Percentiles rank a stretch among this genome's conserved stretches.
These are phyloP conservation scores for Polyergus mexicanus DNA, from an alignment of 1,140 invertebrate genomes.

Conservation along the genomic window DNA sequence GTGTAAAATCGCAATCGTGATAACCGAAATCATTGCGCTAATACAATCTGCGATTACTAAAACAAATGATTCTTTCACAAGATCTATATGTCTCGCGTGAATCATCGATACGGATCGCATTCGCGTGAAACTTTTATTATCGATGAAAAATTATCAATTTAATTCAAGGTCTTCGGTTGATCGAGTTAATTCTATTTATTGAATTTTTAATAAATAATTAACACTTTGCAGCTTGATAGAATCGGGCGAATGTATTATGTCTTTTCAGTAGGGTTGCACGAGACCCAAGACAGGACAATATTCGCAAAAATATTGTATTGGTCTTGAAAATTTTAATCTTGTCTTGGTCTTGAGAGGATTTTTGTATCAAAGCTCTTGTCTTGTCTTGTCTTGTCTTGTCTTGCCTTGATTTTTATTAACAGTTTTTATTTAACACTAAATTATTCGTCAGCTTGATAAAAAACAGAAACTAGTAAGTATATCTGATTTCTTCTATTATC, in stretches of 20 bases:
- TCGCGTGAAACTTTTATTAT: not conserved
- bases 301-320: too few relatives aligned
- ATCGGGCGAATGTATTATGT: not conserved
- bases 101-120: not conserved
- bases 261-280: too few relatives aligned
- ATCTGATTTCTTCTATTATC: too few relatives aligned
- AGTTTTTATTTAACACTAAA: too few relatives aligned
- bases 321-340: too few relatives aligned
- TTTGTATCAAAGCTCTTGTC: too few relatives aligned
- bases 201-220: not conserved
- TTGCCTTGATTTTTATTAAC: too few relatives aligned
- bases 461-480: too few relatives aligned
- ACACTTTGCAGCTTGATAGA: not conserved
- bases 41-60: constrained; percentile 25
- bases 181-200: not conserved
- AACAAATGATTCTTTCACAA: not conserved
- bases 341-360: too few relatives aligned
- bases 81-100: not conserved
- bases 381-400: too few relatives aligned
- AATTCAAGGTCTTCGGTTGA: not conserved
- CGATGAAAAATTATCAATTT: not conserved
- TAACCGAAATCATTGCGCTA: constrained; percentile 5
- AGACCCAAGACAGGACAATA: too few relatives aligned
- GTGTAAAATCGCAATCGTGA: constrained; percentile 21
- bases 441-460: too few relatives aligned